These are phyloP conservation scores for Merops nubicus DNA, from an alignment of 2,113 vertebrate species.

Conservation along the genomic window DNA sequence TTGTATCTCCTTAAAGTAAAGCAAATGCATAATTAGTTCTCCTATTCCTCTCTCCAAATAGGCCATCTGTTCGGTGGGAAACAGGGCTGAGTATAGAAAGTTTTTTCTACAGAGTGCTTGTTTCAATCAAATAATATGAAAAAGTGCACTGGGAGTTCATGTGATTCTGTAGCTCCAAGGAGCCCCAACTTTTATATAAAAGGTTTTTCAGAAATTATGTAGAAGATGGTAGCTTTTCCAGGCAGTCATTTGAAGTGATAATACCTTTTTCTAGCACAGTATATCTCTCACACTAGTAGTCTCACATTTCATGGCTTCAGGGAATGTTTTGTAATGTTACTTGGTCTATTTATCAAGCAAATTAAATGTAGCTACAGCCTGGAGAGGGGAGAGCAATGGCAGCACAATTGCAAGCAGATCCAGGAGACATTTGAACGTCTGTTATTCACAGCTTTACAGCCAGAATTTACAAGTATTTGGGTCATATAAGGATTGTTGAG, in stretches of 20 bases:
- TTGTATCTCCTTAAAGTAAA: conserved; percentile 37
- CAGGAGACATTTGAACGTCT: not conserved
- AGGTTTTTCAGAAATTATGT: not conserved
- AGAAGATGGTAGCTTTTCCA: not conserved
- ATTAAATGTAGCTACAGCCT: not conserved
- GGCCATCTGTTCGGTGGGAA: conserved; percentile 54
- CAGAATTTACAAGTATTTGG: conserved; percentile 17
- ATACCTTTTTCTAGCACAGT: not conserved
- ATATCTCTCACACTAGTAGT: not conserved
- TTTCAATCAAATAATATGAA: not conserved
- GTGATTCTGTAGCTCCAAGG: not conserved
- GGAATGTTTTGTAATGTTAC: conserved; percentile 6
- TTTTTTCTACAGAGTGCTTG: not conserved
- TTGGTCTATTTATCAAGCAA: conserved; percentile 37
- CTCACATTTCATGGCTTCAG: not conserved
- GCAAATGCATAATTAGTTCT: conserved; percentile 48
- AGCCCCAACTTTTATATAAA: not conserved
- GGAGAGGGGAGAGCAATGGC: not conserved
- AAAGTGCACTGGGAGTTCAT: not conserved
- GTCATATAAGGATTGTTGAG: not conserved
- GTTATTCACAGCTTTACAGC: conserved; percentile 5
- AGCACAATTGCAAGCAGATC: not conserved
- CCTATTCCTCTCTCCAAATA: conserved; percentile 36
- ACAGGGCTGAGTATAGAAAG: not conserved
- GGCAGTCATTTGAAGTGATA: not conserved